Evolutionary conservation across 1,140 invertebrate genomes (phyloP), one percentile per base, ranked within the genome.

Genomic region (Phymorhynchus buccinoides): DNA sequence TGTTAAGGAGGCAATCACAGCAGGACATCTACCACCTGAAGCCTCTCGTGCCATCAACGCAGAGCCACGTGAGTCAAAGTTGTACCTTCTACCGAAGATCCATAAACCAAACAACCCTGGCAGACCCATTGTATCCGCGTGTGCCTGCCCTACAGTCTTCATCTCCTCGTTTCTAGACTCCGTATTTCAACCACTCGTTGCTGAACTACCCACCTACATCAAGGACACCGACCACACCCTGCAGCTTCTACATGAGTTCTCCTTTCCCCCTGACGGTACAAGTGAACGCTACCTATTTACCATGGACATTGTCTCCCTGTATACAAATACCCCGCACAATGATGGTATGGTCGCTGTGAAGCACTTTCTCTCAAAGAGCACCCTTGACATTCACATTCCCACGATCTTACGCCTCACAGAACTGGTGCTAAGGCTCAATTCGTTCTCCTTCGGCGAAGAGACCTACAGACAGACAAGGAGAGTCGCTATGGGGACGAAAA

Each of bases 21-120:
- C 22, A 27, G 56, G n/a, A 27, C 56, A 62, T 27, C 56, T 62
- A 27, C 56, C 56, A 16, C 56, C 56, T 27, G 6, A 62, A 27
- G 56, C 56, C 22, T 27, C 56, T 27, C 22, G 56, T 27, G 56
- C 56, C 56, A 62, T 62, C 56, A 62, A 16, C 6, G n/a, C 22
- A 27, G 56, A 62, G 37, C 1, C 2, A 7, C 4, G 18, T 42
- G 39, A 42, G 44, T 48, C 77, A 14, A 1, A 27, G 27, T 79
- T 79, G 16, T 79, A 79, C 42, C 7, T 37, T 7, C n/a, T 79
- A 3, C 39, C 41, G 12, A 44, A 79, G 77, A 79, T 42, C 77
- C 77, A 79, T 30, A 79, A 42, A 9, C n/a, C 41, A 42, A 30
- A 79, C 41, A 79, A 48, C 30, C 77, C 77, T 79, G 77, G 77